phyloP scores from a whole-genome alignment of 2,888 invertebrate genomes.

The Tenthredo amoena region DNA sequence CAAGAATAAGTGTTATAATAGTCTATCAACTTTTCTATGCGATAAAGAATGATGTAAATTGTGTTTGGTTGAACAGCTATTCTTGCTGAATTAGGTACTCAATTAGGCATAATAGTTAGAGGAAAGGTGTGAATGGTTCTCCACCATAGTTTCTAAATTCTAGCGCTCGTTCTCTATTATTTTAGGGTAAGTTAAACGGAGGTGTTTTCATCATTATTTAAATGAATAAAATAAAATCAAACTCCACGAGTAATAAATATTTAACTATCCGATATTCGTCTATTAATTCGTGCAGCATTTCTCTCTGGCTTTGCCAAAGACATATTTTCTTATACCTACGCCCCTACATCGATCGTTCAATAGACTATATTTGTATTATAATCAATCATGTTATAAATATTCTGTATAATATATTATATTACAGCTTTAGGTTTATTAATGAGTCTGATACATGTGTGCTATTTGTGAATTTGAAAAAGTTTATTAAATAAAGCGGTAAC shows the following conservation, averaged over 20 bases:
- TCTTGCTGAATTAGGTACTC: neutral
- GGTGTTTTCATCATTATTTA: neutral
- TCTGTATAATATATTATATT: slow-evolving; percentile 58
- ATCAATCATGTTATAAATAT: slow-evolving; percentile 53
- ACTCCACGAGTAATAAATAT: neutral
- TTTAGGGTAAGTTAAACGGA: neutral
- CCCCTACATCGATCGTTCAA: slow-evolving; percentile 30
- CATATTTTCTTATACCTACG: slow-evolving; percentile 42
- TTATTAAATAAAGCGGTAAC: slow-evolving; percentile 30
- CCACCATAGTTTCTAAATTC: neutral
- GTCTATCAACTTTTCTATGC: neutral
- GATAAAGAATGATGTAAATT: slow-evolving; percentile 27
- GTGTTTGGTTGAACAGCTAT: neutral
- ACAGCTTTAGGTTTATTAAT: slow-evolving; percentile 55
- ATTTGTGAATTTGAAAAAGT: slow-evolving; percentile 35
- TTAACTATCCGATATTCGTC: neutral
- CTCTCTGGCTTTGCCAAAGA: slow-evolving; percentile 51
- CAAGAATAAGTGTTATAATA: neutral
- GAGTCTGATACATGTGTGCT: slow-evolving; percentile 49
- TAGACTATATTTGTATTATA: slow-evolving; percentile 53
- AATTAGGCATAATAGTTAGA: neutral
- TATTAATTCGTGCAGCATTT: slow-evolving; percentile 57
- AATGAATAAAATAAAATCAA: neutral
- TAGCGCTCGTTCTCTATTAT: slow-evolving; percentile 24
- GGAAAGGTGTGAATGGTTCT: neutral